These are phyloP conservation scores for Xenopus borealis DNA, from an alignment of 2,113 vertebrate species.

Conservation along the genomic window DNA sequence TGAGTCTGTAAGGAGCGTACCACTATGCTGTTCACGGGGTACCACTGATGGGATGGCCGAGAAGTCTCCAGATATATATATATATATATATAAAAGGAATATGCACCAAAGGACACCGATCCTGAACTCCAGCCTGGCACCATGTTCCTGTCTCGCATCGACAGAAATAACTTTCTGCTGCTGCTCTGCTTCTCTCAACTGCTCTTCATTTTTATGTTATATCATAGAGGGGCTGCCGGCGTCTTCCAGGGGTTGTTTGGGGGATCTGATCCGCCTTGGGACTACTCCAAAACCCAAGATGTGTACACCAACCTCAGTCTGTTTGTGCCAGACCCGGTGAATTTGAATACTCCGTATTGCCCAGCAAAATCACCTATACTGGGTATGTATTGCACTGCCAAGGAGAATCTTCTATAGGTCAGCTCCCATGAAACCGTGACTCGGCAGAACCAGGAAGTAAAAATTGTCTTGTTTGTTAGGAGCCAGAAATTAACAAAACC, in stretches of 20 bases:
- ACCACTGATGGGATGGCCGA: too few species aligned
- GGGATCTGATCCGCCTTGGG: slow-evolving; percentile 18
- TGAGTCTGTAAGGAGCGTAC: too few species aligned
- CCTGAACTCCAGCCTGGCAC: not conserved
- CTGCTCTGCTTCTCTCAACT: slow-evolving; percentile 55
- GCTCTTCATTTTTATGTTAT: slow-evolving; percentile 59
- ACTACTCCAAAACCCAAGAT: slow-evolving; percentile 58
- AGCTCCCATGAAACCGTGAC: too few species aligned
- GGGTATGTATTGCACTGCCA: slow-evolving; percentile 52
- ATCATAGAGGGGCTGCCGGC: slow-evolving; percentile 50
- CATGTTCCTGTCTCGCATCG: slow-evolving; percentile 52
- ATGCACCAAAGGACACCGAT: too few species aligned
- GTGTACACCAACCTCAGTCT: slow-evolving; percentile 65
- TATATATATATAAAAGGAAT: too few species aligned
- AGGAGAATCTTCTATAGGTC: too few species aligned
- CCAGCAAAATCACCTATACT: slow-evolving; percentile 49
- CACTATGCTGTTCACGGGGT: too few species aligned
- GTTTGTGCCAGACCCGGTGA: slow-evolving; percentile 1
- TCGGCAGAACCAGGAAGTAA: too few species aligned
- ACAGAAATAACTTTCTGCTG: slow-evolving; percentile 56
- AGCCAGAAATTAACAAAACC: too few species aligned
- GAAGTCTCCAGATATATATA: too few species aligned
- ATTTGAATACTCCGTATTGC: slow-evolving; percentile 47
- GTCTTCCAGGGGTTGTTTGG: slow-evolving; percentile 39
- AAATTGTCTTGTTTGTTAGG: too few species aligned